These are phyloP conservation scores for Sipha flava DNA, from an alignment of 1,140 invertebrate species.

Conservation along the genomic window DNA sequence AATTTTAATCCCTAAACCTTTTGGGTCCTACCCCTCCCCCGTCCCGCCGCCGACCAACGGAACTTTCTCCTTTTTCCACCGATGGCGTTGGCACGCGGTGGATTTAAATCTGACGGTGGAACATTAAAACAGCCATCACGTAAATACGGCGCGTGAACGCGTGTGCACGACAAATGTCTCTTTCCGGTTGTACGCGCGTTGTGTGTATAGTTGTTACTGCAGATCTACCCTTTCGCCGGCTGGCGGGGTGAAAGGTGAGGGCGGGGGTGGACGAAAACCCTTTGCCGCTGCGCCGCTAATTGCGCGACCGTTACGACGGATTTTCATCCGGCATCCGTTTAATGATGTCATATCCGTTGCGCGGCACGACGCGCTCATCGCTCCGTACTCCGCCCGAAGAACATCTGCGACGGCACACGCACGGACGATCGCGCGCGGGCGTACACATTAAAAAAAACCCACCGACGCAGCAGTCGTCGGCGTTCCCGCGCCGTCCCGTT, in stretches of 20 bases:
- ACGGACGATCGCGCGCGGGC: too few relatives aligned
- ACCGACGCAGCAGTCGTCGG: neutral
- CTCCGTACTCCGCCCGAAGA: neutral
- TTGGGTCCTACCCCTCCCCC: neutral
- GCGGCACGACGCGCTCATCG: neutral
- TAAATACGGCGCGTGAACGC: neutral
- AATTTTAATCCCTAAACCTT: neutral
- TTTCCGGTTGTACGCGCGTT: too few relatives aligned
- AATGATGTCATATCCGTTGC: too few relatives aligned
- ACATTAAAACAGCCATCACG: slow-evolving; percentile 1
- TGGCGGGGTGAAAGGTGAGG: neutral
- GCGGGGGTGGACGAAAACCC: neutral
- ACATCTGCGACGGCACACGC: slow-evolving; percentile 1
- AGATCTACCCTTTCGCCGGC: neutral
- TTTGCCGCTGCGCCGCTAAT: neutral
- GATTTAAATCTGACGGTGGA: neutral
- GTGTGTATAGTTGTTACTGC: too few relatives aligned
- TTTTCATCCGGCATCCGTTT: neutral
- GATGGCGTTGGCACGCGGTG: neutral
- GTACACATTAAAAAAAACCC: neutral
- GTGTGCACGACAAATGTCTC: neutral
- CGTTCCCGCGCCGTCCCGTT: too few relatives aligned
- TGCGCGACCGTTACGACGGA: slow-evolving; percentile 4
- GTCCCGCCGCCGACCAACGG: neutral
- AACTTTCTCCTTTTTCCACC: neutral